Evolutionary conservation across 2,113 vertebrate species (phyloP).

Genomic region (Chloroceryle aenea): DNA sequence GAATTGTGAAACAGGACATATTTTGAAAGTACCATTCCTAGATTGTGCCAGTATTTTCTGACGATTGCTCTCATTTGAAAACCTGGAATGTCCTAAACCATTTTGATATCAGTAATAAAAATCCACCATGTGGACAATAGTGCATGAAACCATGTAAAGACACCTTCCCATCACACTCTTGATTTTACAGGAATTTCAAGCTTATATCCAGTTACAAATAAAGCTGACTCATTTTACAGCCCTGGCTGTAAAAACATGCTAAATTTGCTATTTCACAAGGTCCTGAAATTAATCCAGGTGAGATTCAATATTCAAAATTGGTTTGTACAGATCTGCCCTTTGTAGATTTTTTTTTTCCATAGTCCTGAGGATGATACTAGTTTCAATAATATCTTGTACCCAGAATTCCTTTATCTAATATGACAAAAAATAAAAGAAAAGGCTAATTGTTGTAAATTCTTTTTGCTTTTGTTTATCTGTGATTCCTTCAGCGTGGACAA

Average conservation of each 20-base stretch:
- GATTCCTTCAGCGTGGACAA: not conserved
- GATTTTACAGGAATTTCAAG: not conserved
- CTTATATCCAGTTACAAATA: not conserved
- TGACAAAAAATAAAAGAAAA: not conserved
- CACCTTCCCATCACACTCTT: not conserved
- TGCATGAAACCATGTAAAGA: not conserved
- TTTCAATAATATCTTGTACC: not conserved
- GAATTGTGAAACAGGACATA: not conserved
- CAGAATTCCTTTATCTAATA: not conserved
- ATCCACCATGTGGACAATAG: not conserved
- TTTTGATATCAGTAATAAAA: not conserved
- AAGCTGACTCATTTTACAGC: not conserved
- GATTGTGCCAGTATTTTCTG: not conserved
- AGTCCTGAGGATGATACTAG: not conserved
- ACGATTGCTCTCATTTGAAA: not conserved
- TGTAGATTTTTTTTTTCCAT: not conserved
- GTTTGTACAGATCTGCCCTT: not conserved
- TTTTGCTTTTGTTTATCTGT: not conserved
- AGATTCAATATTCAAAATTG: not conserved
- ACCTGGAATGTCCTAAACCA: not conserved
- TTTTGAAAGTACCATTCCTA: not conserved
- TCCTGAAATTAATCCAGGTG: constrained; percentile 19
- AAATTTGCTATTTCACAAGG: constrained; percentile 14
- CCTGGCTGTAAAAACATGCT: not conserved
- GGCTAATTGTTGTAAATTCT: accelerated